Evolutionary conservation across 30 jellyfish, hydroid and myxozoan genomes (phyloP).

Genomic region (Phacellophora camtschatica): DNA sequence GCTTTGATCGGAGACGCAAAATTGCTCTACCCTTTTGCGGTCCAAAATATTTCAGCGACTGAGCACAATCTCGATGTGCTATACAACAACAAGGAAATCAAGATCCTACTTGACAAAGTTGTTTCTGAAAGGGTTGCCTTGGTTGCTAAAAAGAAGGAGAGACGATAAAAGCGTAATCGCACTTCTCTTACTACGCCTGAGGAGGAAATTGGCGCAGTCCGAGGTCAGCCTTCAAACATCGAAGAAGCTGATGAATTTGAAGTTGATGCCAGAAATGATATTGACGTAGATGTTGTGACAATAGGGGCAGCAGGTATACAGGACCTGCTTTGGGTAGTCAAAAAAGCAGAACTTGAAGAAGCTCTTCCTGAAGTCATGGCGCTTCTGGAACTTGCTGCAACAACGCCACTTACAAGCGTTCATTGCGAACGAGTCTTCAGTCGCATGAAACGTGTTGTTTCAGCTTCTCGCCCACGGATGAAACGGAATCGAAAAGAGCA

Average conservation of each 20-base stretch:
- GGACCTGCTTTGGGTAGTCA: conserved; percentile 51
- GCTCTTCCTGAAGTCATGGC: conserved; percentile 22
- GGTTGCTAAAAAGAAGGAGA: conserved; percentile 36
- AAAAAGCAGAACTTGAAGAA: conserved; percentile 21
- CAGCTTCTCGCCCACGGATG: conserved; percentile 12
- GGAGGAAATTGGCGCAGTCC: conserved; percentile 11
- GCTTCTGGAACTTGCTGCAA: conserved; percentile 14
- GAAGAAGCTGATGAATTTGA: conserved; percentile 25
- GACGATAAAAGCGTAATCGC: conserved; percentile 13
- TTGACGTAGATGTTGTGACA: conserved; percentile 36
- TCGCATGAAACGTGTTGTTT: conserved; percentile 22
- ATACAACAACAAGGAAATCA: conserved; percentile 29
- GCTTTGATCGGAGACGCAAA: conserved; percentile 41
- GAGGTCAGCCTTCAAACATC: neutral
- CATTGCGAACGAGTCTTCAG: conserved; percentile 15
- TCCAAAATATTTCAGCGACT: conserved; percentile 24
- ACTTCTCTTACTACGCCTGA: conserved; percentile 5
- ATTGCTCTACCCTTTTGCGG: conserved; percentile 50
- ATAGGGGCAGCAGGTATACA: conserved; percentile 45
- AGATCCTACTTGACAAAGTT: conserved; percentile 16
- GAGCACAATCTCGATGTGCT: conserved; percentile 60
- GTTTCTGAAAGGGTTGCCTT: conserved; percentile 26
- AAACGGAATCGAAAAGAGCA: too few relatives aligned
- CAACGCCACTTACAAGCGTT: too few relatives aligned
- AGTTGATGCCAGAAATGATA: conserved; percentile 10